Conservation (phyloP, 2,113 vertebrate genomes). For the Puffinus mauretanicus region DNA sequence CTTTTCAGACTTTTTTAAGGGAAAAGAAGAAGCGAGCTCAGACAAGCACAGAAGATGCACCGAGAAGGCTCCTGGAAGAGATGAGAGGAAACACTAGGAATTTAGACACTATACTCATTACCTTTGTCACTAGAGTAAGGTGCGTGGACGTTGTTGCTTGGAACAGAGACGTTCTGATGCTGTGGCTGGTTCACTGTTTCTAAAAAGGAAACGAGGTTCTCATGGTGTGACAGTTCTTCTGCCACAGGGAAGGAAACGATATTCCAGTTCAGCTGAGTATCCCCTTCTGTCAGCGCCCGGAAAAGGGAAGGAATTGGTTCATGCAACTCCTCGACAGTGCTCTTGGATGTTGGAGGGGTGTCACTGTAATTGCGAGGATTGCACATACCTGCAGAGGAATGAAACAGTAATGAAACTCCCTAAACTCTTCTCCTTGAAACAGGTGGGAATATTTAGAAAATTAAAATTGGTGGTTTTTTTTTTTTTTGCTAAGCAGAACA, state of each 20-base stretch:
- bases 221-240: conserved; percentile 93
- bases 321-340: conserved; percentile 96
- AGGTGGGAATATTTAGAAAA: neutral
- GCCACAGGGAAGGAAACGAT: conserved; percentile 95
- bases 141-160: conserved; percentile 89
- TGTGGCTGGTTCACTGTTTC: conserved; percentile 87
- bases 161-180: conserved; percentile 89
- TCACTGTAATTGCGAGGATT: conserved; percentile 97
- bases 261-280: conserved; percentile 94
- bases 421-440: neutral
- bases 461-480: neutral
- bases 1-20: neutral
- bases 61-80: neutral
- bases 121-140: conserved; percentile 89
- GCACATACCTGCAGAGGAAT: conserved; percentile 86
- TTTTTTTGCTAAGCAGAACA: neutral
- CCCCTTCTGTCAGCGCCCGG: conserved; percentile 93
- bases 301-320: conserved; percentile 96
- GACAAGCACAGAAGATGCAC: neutral
- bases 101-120: conserved; percentile 49
- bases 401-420: neutral
- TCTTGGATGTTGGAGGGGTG: conserved; percentile 96
- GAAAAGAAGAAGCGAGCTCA: neutral
- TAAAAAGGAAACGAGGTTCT: conserved; percentile 94
- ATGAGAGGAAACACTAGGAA: neutral